Evolutionary conservation across 2,113 vertebrate species (phyloP), one percentile per base, ranked within the genome.

Genomic region (Marmota flaviventris): DNA sequence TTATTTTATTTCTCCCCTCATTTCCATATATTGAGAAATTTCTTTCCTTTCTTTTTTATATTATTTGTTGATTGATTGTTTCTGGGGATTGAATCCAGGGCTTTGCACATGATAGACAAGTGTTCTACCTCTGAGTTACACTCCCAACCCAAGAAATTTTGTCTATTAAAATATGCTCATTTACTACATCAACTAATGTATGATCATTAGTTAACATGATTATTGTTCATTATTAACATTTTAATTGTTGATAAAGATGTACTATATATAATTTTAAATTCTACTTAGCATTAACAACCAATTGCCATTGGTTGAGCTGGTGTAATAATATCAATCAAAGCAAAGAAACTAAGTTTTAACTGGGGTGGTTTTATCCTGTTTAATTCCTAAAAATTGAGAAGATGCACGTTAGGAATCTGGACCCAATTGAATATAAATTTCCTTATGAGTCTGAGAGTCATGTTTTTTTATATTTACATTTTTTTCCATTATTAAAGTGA

Each of bases 161-260:
- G 48, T 45, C 61, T 77, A 37, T 70, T 34, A 67, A 84, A 65
- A 84, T 88, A 37, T 89, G 13, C 65, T 67, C 75, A 81, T 89
- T 85, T n/a, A 75, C 82, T 65, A 89, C 84, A 39, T 37, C 34
- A 69, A 45, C 42, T n/a, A 70, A 53, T 70, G 69, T 85, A 27
- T 27, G 17, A 53, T 53, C 42, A n/a, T 51, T 17, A 70, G 32
- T 79, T 69, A 70, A 53, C 29, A 51, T 61, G 39, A 70, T 39
- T 69, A 45, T 79, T 79, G 53, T 70, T 92, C 32, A 51, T 63
- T 70, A 82, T 42, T 84, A 84, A 65, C n/a, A 85, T 72, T 34
- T 51, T 79, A 13, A 29, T 29, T 95, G 75, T 93, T 88, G 75
- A 93, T 72, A 93, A 89, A 81, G 25, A 76, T 20, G 45, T 58